A percentile compares a stretch with the other conserved stretches of the same genome.
Evolutionary conservation across 2,888 invertebrate genomes (phyloP).

Genomic region (Beris morrisii): DNA sequence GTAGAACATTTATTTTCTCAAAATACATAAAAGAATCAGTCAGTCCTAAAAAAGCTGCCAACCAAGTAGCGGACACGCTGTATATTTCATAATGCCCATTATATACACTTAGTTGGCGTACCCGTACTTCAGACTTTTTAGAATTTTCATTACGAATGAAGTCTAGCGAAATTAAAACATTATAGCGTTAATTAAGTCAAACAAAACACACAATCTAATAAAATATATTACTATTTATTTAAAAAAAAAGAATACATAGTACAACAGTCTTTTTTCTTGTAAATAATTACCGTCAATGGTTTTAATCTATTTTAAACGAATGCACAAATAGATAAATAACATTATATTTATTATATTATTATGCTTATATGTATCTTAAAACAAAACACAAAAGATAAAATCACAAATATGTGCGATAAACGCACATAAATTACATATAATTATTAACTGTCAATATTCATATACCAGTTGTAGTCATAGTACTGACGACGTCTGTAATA

Average conservation of each 20-base stretch:
- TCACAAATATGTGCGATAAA: constrained; percentile 2
- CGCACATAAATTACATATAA: background rate
- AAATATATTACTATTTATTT: background rate
- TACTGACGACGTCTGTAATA: constrained; percentile 51
- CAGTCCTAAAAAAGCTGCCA: no score
- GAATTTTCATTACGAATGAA: no score
- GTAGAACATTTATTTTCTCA: no score
- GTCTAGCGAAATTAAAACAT: no score
- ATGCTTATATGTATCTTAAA: background rate
- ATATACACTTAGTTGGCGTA: no score
- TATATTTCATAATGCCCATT: no score
- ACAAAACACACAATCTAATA: no score
- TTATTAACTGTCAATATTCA: constrained; percentile 31
- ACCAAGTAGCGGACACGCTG: no score
- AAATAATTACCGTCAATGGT: constrained; percentile 8
- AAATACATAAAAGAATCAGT: no score
- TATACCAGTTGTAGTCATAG: constrained; percentile 45
- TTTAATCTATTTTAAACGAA: constrained; percentile 4
- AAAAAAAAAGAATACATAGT: constrained; percentile 10
- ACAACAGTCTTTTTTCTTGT: constrained; percentile 25
- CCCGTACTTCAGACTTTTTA: no score
- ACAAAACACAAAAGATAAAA: background rate
- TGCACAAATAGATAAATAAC: background rate
- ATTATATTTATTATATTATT: constrained; percentile 1
- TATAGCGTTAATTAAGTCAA: no score